These are phyloP conservation scores for Decapterus maruadsi DNA, from an alignment of 2,797 vertebrate genomes.

Conservation along the genomic window DNA sequence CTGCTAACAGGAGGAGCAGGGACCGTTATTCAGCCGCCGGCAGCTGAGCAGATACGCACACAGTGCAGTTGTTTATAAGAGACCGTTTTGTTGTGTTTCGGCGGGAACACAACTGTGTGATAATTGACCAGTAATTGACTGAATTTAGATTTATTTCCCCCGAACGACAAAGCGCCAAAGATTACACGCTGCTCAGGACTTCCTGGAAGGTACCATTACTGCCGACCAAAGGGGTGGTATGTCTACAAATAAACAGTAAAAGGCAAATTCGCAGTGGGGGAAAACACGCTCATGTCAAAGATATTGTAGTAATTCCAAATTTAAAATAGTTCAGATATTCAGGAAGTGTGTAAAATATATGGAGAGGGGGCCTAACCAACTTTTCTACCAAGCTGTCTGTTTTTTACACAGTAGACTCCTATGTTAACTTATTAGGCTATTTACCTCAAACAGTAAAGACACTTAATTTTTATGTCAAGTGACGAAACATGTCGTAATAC, in stretches of 20 bases:
- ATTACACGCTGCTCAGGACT: conserved; percentile 35
- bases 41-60: too few species aligned
- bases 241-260: neutral
- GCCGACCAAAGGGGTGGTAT: neutral
- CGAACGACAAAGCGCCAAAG: neutral
- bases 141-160: neutral
- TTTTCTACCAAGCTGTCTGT: too few species aligned
- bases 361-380: neutral
- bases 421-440: too few species aligned
- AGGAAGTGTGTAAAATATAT: neutral
- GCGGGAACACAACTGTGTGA: neutral
- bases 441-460: too few species aligned
- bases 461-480: too few species aligned
- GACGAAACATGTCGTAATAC: too few species aligned
- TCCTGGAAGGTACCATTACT: conserved; percentile 77
- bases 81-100: neutral
- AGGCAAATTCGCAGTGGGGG: neutral
- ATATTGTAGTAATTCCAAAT: neutral
- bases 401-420: too few species aligned
- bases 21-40: neutral
- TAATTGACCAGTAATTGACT: neutral
- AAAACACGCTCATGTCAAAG: neutral
- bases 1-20: neutral
- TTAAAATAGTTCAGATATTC: neutral
- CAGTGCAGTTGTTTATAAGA: neutral